Conservation (phyloP, 2,113 vertebrate genomes). For the Ibidorhyncha struthersii region DNA sequence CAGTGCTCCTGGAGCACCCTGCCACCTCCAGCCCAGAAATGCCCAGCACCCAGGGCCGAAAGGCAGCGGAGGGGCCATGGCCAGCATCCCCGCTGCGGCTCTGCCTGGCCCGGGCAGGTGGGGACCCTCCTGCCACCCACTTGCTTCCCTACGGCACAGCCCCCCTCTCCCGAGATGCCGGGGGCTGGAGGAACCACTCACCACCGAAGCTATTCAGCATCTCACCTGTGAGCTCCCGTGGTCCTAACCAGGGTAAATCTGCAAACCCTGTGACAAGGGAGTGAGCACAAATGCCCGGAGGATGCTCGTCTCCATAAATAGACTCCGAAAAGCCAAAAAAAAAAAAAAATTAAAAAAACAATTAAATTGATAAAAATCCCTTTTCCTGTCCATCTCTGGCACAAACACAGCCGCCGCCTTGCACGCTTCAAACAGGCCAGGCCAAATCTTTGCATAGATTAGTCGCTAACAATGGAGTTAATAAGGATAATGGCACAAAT, state of each 20-base stretch:
- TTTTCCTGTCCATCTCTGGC: neutral
- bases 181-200: neutral
- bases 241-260: neutral
- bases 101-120: neutral
- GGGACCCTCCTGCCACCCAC: neutral
- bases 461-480: conserved; percentile 37
- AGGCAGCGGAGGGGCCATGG: neutral
- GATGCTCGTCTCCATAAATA: neutral
- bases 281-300: neutral
- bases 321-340: neutral
- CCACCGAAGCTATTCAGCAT: neutral
- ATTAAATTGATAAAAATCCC: neutral
- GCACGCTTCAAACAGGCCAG: neutral
- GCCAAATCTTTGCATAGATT: conserved; percentile 15
- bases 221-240: accelerated
- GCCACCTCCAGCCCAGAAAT: neutral
- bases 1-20: neutral
- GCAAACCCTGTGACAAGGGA: neutral
- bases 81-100: neutral
- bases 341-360: neutral
- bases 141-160: neutral
- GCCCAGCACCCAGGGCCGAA: neutral
- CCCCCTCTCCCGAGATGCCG: accelerated
- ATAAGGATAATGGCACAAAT: conserved; percentile 22
- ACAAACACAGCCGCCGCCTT: neutral